Percentiles rank a stretch among this genome's conserved stretches.
These are phyloP conservation scores for Chloroclysta siterata DNA, from an alignment of 2,888 invertebrate species.

Conservation along the genomic window DNA sequence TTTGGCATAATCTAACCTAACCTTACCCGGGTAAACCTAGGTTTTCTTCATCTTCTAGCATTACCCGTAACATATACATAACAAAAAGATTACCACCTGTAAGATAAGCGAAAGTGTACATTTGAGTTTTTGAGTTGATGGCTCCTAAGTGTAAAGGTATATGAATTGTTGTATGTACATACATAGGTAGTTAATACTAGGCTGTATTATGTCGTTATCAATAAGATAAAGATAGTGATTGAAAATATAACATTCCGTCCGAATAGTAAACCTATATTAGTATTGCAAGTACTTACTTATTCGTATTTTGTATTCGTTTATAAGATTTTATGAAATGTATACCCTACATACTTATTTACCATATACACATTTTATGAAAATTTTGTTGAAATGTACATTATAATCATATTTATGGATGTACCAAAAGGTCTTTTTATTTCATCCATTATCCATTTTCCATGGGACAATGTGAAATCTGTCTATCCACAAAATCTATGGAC, in stretches of 20 bases:
- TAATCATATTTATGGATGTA: slow-evolving; percentile 15
- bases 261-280: slow-evolving; percentile 22
- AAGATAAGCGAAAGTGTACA: no score
- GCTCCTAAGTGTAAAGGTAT: no score
- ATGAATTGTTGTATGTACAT: no score
- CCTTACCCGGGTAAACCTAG: no score
- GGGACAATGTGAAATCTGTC: no score
- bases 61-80: no score
- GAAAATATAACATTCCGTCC: slow-evolving; percentile 49
- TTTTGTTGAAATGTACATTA: slow-evolving; percentile 52
- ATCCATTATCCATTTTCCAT: background rate
- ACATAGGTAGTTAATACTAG: no score
- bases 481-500: no score
- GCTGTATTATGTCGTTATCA: background rate
- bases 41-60: no score
- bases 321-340: slow-evolving; percentile 37
- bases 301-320: slow-evolving; percentile 31
- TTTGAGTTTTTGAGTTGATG: no score
- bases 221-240: slow-evolving; percentile 33
- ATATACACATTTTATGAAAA: slow-evolving; percentile 47
- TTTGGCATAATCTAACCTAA: no score
- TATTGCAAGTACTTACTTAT: slow-evolving; percentile 28
- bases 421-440: slow-evolving; percentile 12
- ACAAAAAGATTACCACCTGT: no score
- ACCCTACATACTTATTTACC: slow-evolving; percentile 29